These are phyloP conservation scores for Pararge aegeria DNA, from an alignment of 1,140 invertebrate species.

Conservation along the genomic window DNA sequence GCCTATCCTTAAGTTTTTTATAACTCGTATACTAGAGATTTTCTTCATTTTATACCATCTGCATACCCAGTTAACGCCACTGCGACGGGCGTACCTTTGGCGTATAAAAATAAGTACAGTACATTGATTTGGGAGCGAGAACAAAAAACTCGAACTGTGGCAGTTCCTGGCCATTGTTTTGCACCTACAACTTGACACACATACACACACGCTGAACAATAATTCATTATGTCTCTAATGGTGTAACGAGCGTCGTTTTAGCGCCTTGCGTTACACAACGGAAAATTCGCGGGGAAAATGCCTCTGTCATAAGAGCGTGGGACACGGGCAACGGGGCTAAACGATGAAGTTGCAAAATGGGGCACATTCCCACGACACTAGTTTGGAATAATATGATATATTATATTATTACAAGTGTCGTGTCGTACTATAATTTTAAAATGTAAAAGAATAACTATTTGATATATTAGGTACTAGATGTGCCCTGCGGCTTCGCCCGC, in stretches of 20 bases:
- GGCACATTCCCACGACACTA: slow-evolving; percentile 31
- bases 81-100: too few species aligned
- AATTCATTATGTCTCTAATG: background rate
- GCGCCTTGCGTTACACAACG: slow-evolving; percentile 26
- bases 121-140: too few species aligned
- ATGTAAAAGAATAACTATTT: too few species aligned
- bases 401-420: too few species aligned
- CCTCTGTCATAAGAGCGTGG: slow-evolving; percentile 33
- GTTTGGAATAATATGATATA: slow-evolving; percentile 12
- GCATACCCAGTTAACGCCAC: too few species aligned
- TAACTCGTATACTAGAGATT: too few species aligned
- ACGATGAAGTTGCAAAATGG: slow-evolving; percentile 25
- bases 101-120: too few species aligned
- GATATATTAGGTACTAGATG: too few species aligned
- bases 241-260: slow-evolving; percentile 19
- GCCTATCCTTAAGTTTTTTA: too few species aligned
- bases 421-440: too few species aligned
- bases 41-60: too few species aligned
- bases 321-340: slow-evolving; percentile 26
- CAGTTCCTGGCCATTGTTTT: background rate
- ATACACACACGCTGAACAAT: background rate
- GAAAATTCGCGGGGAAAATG: slow-evolving; percentile 36
- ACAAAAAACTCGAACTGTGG: background rate
- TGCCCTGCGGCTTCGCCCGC: too few species aligned
- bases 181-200: background rate